Conservation (phyloP, 2,113 vertebrate species). For the Rhabdomys dilectus region DNA sequence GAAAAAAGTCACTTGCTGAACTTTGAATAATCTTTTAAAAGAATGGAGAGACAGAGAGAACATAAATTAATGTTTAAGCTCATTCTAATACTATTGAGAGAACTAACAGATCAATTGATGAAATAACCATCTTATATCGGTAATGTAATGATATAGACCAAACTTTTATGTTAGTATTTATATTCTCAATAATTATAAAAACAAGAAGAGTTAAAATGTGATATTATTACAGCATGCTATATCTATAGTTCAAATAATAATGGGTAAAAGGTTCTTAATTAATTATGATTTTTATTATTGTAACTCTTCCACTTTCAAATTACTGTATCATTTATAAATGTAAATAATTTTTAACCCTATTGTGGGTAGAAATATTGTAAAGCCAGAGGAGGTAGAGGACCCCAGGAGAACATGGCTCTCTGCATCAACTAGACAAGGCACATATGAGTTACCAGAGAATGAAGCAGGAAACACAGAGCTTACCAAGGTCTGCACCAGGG, state of each 20-base stretch:
- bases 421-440: too few relatives aligned
- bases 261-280: not conserved
- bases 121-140: not conserved
- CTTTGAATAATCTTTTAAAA: not conserved
- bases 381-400: too few relatives aligned
- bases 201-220: not conserved
- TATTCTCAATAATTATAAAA: not conserved
- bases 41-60: not conserved
- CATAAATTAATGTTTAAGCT: not conserved
- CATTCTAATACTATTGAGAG: not conserved
- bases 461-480: not conserved
- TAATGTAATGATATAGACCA: not conserved
- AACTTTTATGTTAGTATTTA: not conserved
- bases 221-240: not conserved
- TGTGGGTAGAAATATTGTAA: not conserved
- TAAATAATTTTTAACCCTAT: not conserved
- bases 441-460: not conserved
- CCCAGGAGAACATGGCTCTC: not conserved
- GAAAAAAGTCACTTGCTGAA: not conserved
- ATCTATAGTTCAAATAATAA: not conserved
- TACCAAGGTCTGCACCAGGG: not conserved
- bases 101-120: not conserved
- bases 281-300: constrained; percentile 6
- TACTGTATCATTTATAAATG: not conserved
- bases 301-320: not conserved